Percentiles rank a stretch among this genome's conserved stretches.
Conservation (phyloP, 2,888 invertebrate genomes). For the Stictocephala bisonia region DNA sequence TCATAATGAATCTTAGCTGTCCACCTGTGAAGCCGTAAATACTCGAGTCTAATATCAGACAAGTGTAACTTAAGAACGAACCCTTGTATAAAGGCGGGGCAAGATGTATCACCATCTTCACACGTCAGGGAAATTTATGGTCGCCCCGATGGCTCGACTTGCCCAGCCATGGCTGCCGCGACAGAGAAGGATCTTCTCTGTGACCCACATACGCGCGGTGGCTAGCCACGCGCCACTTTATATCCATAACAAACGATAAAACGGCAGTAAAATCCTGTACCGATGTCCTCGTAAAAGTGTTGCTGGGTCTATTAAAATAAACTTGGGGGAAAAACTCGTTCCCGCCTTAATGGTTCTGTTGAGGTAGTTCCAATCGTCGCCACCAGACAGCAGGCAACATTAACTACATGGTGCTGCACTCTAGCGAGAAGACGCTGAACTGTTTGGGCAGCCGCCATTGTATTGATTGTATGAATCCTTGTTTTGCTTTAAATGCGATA, state of each 20-base stretch:
- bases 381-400: slow-evolving; percentile 47
- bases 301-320: slow-evolving; percentile 37
- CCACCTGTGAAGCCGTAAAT: slow-evolving; percentile 32
- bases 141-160: not conserved
- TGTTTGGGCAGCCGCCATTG: not conserved
- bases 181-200: not conserved
- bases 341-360: slow-evolving; percentile 35
- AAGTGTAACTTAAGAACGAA: slow-evolving; percentile 27
- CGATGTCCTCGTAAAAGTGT: slow-evolving; percentile 35
- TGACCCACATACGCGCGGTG: not conserved
- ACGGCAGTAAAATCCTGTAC: slow-evolving; percentile 49
- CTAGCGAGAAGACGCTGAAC: slow-evolving; percentile 50
- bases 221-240: slow-evolving; percentile 41
- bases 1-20: slow-evolving; percentile 25
- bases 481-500: too few species aligned
- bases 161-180: not conserved
- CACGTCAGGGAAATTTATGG: slow-evolving; percentile 17
- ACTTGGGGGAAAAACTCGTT: slow-evolving; percentile 40
- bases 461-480: too few species aligned
- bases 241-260: slow-evolving; percentile 59
- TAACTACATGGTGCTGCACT: slow-evolving; percentile 11
- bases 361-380: slow-evolving; percentile 41
- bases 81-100: slow-evolving; percentile 33
- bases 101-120: slow-evolving; percentile 36
- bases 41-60: slow-evolving; percentile 30